Evolutionary conservation across 2,888 invertebrate genomes (phyloP), one percentile per base, ranked within the genome.

Genomic region (Tetragonisca angustula): DNA sequence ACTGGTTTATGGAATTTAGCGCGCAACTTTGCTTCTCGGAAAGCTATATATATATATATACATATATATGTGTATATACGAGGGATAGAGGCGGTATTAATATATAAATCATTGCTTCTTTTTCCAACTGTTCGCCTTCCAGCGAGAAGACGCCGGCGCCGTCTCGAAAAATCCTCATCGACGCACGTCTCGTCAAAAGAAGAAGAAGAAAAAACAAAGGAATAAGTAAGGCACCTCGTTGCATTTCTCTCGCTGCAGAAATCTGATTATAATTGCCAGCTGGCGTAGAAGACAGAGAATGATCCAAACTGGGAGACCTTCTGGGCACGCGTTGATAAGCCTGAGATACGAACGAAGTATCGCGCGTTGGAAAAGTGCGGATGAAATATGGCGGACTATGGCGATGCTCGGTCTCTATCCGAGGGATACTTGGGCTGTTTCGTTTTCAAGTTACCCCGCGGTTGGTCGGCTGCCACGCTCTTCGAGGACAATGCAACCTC

Each of bases 401-500:
- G 74, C 68, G 78, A 71, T 83, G 68, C 83, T 62, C 24, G 32
- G 27, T 36, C 79, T 54, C 59, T 59, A 62, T 84, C 43, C 54
- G 78, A 64, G 52, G 52, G 74, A 19, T 62, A 76, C 62, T 62
- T 64, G 27, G 24, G n/a, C n/a, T 6, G 56, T 54, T n/a, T 27
- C n/a, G 59, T 80, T 76, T 76, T 76, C 62, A 72, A 27, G 27
- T 50, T 61, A 32, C 17, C 19, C 21, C 49, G 21, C 19, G 71
- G 56, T 19, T 36, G 52, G n/a, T 70, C 32, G 27, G 75, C 74
- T 59, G 59, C 62, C 75, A 72, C 69, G 61, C 76, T 64, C 49
- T 65, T 76, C 68, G 61, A 85, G 88, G 87, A 87, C 83, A 87
- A 79, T 87, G 74, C 70, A 62, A 49, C 70, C 87, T 74, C 76